Evolutionary conservation across 1,140 invertebrate genomes (phyloP), one percentile per base, ranked within the genome.

Genomic region (Bombus sibiricus): DNA sequence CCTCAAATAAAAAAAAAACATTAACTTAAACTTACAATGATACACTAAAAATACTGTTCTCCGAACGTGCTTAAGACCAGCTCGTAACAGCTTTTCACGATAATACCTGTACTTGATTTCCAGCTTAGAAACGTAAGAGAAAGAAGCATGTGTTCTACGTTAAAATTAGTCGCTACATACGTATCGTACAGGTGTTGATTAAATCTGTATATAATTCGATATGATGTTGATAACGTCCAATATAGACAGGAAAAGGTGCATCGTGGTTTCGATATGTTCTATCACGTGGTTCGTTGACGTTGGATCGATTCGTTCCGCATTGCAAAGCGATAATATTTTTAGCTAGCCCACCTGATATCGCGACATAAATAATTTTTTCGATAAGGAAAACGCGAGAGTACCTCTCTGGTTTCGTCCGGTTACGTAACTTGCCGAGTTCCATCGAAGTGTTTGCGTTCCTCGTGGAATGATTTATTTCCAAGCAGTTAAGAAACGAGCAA

Each of bases 351-450:
- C 8, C 32, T 43, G 39, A 39, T 34, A 13, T 34, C 53, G 22
- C 22, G 69, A 41, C 71, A 59, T 43, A 81, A 71, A 81, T 81
- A 71, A 71, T 72, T 59, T 32, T 1, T 13, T 13, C 18, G 68
- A 81, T 41, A 59, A 72, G 32, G 43, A 32, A 72, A 81, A 47
- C 18, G 41, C 32, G 10, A n/a, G 34, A 73, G 2, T 43, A 15
- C n/a, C 18, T 37, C 13, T 68, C 32, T 37, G 34, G 0, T 25
- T 37, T 25, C 32, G 3, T 37, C 18, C 10, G 5, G 6, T 81
- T 72, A 81, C 47, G 22, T 81, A 81, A 72, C 18, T 25, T 25
- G 2, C 13, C 6, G 34, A 57, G n/a, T 53, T 32, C 25, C 37
- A 32, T 41, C 28, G 18, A n/a, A 53, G 15, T 72, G 37, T 41